A percentile compares a stretch with the other conserved stretches of the same genome.
These are phyloP conservation scores for Gymnobelideus leadbeateri DNA, from an alignment of 2,113 vertebrate genomes.

Conservation along the genomic window DNA sequence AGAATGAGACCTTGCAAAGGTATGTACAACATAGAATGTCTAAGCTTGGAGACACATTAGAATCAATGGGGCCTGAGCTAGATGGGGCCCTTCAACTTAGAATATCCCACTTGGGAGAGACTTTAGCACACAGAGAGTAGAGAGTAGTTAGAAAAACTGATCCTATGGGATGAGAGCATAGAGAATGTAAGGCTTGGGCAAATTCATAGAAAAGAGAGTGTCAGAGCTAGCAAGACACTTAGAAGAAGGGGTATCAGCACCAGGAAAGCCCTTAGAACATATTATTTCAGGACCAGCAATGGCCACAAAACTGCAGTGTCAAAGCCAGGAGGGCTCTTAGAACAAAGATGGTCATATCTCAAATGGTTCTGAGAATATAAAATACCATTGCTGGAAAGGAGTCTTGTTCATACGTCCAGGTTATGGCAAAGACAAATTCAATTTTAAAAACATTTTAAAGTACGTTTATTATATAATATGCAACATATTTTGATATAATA, in stretches of 20 bases:
- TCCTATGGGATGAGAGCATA: neutral
- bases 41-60: neutral
- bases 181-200: neutral
- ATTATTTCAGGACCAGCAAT: neutral
- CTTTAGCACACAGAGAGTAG: neutral
- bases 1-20: neutral
- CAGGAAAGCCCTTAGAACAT: neutral
- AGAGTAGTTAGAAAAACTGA: neutral
- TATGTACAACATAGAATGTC: neutral
- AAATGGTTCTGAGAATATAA: neutral
- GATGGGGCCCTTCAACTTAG: neutral
- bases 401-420: neutral
- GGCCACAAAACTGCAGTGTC: neutral
- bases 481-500: neutral
- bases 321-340: neutral
- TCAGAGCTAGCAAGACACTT: neutral
- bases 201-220: neutral
- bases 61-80: neutral
- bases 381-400: neutral
- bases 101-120: neutral
- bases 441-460: neutral
- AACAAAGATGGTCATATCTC: neutral
- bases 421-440: neutral
- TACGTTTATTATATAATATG: neutral
- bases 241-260: neutral